Percentiles rank a stretch among this genome's conserved stretches.
phyloP scores from a whole-genome alignment of 2,113 vertebrate genomes.

The Colius striatus region DNA sequence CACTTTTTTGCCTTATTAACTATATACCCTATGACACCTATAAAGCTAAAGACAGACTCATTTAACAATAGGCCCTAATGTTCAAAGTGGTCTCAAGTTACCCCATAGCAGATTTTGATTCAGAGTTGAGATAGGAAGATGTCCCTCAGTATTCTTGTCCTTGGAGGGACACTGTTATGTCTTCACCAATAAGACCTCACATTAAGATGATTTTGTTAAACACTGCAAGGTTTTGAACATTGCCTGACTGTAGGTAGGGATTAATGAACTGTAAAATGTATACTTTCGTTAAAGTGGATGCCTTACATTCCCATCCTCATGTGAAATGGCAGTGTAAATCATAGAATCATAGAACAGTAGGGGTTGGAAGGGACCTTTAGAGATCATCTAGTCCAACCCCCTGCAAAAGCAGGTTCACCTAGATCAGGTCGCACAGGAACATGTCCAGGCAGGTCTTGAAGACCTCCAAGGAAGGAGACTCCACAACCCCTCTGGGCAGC shows the following conservation, averaged over 20 bases:
- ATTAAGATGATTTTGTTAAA: background rate
- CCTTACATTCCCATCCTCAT: background rate
- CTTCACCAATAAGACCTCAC: background rate
- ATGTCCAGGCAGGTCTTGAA: too few species aligned
- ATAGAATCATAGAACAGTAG: too few species aligned
- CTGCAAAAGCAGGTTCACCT: too few species aligned
- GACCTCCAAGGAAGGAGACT: too few species aligned
- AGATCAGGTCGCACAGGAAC: too few species aligned
- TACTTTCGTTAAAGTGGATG: background rate
- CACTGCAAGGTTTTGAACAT: background rate
- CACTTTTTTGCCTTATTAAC: background rate
- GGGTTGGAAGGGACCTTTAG: too few species aligned
- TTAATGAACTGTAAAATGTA: background rate
- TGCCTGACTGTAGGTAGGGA: background rate
- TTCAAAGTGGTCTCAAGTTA: background rate
- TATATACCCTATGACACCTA: fast-evolving
- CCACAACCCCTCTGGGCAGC: too few species aligned
- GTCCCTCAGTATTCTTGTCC: background rate
- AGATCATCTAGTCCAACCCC: too few species aligned
- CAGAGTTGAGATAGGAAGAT: background rate
- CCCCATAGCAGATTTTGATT: background rate
- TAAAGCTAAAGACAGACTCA: background rate
- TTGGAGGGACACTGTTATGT: background rate
- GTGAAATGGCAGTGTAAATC: background rate
- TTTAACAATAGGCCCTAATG: background rate